These are phyloP conservation scores for Megalopta genalis DNA, from an alignment of 1,140 invertebrate genomes.

Conservation along the genomic window DNA sequence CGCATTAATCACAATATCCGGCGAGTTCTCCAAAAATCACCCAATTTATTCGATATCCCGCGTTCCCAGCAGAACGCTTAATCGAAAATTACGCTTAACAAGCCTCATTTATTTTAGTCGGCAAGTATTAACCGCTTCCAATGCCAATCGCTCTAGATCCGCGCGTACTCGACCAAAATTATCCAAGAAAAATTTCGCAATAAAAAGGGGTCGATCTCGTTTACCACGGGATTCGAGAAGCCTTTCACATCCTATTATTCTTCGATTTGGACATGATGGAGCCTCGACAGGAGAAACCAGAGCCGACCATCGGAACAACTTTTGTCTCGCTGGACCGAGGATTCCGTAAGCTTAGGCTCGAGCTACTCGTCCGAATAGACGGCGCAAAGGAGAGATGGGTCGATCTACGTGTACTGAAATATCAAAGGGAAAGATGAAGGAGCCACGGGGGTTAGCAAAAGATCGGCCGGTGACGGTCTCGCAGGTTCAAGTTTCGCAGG, in stretches of 20 bases:
- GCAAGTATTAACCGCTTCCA: background rate
- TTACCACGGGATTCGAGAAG: too few relatives aligned
- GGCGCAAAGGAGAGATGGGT: background rate
- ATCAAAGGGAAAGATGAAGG: conserved; percentile 64
- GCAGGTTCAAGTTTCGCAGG: background rate
- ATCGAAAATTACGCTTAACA: background rate
- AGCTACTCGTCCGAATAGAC: background rate
- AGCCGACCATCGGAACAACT: too few relatives aligned
- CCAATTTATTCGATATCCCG: background rate
- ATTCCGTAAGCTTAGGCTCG: background rate
- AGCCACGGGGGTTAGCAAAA: background rate
- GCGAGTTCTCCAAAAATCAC: background rate
- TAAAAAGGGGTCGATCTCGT: too few relatives aligned
- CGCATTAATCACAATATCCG: background rate
- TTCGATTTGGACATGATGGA: too few relatives aligned
- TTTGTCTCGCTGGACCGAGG: too few relatives aligned
- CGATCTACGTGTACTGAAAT: conserved; percentile 65
- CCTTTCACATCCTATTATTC: too few relatives aligned
- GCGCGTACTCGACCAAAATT: background rate
- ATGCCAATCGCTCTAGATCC: background rate
- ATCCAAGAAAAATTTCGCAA: background rate
- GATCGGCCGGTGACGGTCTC: conserved; percentile 15
- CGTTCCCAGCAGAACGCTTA: background rate
- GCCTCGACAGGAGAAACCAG: too few relatives aligned
- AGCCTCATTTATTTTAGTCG: background rate